Conservation (phyloP, 1,140 invertebrate species). For the Zaprionus nigranus region DNA sequence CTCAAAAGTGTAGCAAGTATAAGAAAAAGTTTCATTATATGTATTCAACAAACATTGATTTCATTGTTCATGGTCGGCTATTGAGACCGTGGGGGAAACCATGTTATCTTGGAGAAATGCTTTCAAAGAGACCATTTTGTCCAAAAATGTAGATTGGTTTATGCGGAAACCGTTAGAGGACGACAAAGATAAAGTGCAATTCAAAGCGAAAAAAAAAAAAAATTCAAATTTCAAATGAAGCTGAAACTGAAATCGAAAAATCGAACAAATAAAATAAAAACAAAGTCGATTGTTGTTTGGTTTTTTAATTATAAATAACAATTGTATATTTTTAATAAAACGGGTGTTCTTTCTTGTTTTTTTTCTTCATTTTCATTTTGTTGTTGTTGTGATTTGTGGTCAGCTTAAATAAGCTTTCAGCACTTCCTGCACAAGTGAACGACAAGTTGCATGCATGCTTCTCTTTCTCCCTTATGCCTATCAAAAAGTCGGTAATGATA, state of each 20-base stretch:
- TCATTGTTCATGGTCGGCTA: constrained; percentile 25
- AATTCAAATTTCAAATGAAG: neutral
- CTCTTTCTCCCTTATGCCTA: constrained; percentile 12
- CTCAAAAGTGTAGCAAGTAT: constrained; percentile 21
- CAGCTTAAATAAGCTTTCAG: constrained; percentile 43
- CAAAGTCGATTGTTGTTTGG: constrained; percentile 68
- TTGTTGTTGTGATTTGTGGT: constrained; percentile 52
- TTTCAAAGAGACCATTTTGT: constrained; percentile 11
- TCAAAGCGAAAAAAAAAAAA: constrained; percentile 9
- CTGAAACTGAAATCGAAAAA: constrained; percentile 27
- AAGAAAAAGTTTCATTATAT: constrained; percentile 2
- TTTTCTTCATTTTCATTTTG: constrained; percentile 34
- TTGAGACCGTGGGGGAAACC: constrained; percentile 68
- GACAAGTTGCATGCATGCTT: constrained; percentile 10
- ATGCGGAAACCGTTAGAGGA: constrained; percentile 45
- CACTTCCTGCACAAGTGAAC: constrained; percentile 43
- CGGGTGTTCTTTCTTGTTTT: constrained; percentile 60
- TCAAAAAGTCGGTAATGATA: constrained; percentile 29
- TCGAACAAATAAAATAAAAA: constrained; percentile 63
- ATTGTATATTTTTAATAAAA: constrained; percentile 83
- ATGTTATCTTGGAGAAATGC: constrained; percentile 35
- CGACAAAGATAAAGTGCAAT: constrained; percentile 8
- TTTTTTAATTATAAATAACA: constrained; percentile 84
- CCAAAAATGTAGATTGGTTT: constrained; percentile 2
- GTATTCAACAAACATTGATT: neutral